Base-by-base conservation (phyloP, 2,113 vertebrate genomes). In the Hystrix brachyura region DNA sequence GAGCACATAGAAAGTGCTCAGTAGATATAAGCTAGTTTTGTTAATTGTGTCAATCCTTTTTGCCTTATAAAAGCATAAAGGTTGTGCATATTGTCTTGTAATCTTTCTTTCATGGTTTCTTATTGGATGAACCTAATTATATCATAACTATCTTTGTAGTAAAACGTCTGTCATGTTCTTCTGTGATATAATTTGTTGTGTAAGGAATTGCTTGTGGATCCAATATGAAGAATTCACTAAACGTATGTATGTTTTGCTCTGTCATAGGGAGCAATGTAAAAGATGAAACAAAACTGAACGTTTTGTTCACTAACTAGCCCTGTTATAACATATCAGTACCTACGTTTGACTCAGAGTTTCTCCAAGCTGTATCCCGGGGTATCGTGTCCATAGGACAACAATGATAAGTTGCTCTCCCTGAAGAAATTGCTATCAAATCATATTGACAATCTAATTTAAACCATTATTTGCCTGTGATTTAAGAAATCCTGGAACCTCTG, bases 101-200 rank as follows among this genome's bases (percentile, higher is more conserved):
- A 76, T 83, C 92, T 95, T 90, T 87, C 85, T 87, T 89, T 94
- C 94, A 96, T 53, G 25, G 13, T 81, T 86, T 92, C 48, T 94
- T 87, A 59, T 57, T 95, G 38, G 38, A 27, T 65, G 34, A 96
- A 78, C 34, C 74, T 90, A 91, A 93, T 96, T 81, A 67, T 81
- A 78, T 51, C 27, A 43, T 90, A 95, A 62, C 32, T 38, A 67
- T n/a, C 46, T 92, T 55, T 32, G 55, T 29, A 57, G n/a, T 83
- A 78, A 87, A 81, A 57, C 51, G 53, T 81, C 69, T 92, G 48
- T 51, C 21, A n/a, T 69, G 1, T 27, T 78, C 59, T 57, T 84
- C 64, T 89, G 89, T 95, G 72, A 69, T 51, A 84, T 12, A 57
- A 60, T 64, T 38, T 23, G 10, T 72, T 84, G 5, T 32, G 21